phyloP scores from a whole-genome alignment of 2,113 vertebrate genomes.

The Formicarius rufipectus region DNA sequence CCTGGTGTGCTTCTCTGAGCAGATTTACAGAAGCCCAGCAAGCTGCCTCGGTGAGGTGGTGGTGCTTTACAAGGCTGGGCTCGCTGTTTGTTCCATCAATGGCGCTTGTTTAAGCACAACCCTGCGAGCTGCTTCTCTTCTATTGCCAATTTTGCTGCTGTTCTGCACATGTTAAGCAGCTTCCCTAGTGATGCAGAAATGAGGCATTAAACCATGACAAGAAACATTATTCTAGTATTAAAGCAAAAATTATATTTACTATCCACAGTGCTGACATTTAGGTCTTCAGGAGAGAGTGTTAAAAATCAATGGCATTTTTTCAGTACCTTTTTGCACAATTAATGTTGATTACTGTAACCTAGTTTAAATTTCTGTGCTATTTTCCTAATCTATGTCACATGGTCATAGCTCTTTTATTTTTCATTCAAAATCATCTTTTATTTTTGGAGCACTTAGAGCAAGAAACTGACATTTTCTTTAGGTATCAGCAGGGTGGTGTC shows the following conservation, averaged over 20 bases:
- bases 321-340: background rate
- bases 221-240: background rate
- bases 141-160: conserved; percentile 11
- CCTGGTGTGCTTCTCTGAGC: background rate
- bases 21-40: background rate
- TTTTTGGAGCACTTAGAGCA: background rate
- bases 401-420: background rate
- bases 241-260: background rate
- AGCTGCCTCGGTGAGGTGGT: background rate
- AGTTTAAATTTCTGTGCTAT: background rate
- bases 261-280: background rate
- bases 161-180: conserved; percentile 8
- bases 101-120: background rate
- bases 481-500: background rate
- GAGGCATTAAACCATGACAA: conserved; percentile 7
- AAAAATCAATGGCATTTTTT: background rate
- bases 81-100: background rate
- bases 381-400: background rate
- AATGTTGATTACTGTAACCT: background rate
- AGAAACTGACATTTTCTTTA: background rate
- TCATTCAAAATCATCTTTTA: background rate
- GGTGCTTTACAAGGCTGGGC: background rate
- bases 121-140: background rate
- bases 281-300: background rate
- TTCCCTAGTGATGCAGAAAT: background rate